Evolutionary conservation across 2,113 vertebrate genomes (phyloP).

Genomic region (Apeltes quadracus): DNA sequence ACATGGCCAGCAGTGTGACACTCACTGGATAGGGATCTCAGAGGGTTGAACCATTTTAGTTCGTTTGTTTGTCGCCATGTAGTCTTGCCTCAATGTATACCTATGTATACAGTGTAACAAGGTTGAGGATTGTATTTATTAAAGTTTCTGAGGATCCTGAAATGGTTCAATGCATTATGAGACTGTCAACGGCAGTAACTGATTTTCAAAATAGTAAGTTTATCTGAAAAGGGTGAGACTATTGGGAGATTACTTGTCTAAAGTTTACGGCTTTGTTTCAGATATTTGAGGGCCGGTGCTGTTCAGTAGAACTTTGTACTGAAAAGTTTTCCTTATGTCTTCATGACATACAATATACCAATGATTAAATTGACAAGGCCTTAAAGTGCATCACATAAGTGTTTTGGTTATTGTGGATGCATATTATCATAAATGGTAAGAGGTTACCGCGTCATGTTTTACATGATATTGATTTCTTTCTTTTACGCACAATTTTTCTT

Average conservation of each 20-base stretch:
- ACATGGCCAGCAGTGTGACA: slow-evolving; percentile 38
- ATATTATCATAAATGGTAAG: slow-evolving; percentile 14
- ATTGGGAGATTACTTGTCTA: slow-evolving; percentile 14
- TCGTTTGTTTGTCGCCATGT: slow-evolving; percentile 32
- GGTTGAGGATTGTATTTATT: slow-evolving; percentile 68
- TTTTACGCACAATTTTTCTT: slow-evolving; percentile 37
- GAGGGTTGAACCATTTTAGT: slow-evolving; percentile 5
- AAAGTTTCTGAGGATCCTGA: slow-evolving; percentile 41
- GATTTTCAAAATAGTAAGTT: slow-evolving; percentile 38
- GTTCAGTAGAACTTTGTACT: slow-evolving; percentile 17
- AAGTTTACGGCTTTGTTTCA: slow-evolving; percentile 58
- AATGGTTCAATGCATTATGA: slow-evolving; percentile 37
- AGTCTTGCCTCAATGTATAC: slow-evolving; percentile 29
- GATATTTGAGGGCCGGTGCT: slow-evolving; percentile 33
- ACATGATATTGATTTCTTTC: not conserved
- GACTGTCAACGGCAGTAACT: slow-evolving; percentile 25
- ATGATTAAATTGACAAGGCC: slow-evolving; percentile 63
- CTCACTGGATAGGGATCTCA: slow-evolving; percentile 38
- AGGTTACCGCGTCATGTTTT: slow-evolving; percentile 10
- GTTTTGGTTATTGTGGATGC: slow-evolving; percentile 44
- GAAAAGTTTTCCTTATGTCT: slow-evolving; percentile 39
- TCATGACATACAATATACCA: slow-evolving; percentile 52
- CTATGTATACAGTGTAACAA: slow-evolving; percentile 24
- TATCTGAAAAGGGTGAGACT: slow-evolving; percentile 26
- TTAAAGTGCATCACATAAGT: slow-evolving; percentile 58